Percentiles rank a stretch among this genome's conserved stretches.
Conservation (phyloP, 2,888 invertebrate genomes). For the Acleris laterana region DNA sequence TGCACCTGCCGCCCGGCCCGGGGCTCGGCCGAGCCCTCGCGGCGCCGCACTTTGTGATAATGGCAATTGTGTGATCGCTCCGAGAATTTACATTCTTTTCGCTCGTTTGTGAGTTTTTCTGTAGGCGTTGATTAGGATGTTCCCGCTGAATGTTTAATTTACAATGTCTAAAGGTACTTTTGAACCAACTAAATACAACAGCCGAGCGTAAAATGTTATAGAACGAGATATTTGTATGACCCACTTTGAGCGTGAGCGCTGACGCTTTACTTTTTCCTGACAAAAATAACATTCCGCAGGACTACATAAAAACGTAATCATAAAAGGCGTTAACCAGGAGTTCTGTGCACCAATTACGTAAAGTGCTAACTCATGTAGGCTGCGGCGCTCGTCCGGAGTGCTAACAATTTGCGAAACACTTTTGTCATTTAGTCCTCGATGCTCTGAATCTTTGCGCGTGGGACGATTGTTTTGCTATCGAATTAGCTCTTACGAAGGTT, state of each 20-base stretch:
- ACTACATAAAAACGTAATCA: slow-evolving; percentile 36
- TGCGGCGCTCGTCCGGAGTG: slow-evolving; percentile 52
- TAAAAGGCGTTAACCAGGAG: slow-evolving; percentile 39
- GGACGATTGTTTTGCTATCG: slow-evolving; percentile 13
- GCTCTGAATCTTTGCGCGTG: slow-evolving; percentile 21
- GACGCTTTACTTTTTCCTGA: slow-evolving; percentile 7
- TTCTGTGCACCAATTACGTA: slow-evolving; percentile 59
- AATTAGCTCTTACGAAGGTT: neutral
- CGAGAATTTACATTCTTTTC: slow-evolving; percentile 33
- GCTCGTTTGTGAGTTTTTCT: slow-evolving; percentile 16
- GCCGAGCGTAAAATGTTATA: no score
- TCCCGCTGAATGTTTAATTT: slow-evolving; percentile 17
- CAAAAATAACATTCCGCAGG: slow-evolving; percentile 20
- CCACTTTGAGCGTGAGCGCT: slow-evolving; percentile 10
- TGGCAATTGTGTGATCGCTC: slow-evolving; percentile 57
- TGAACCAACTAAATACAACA: no score
- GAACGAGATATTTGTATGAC: neutral
- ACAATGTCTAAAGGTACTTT: neutral
- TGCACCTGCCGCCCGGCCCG: slow-evolving; percentile 72
- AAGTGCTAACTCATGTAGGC: slow-evolving; percentile 70
- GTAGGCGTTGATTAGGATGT: slow-evolving; percentile 23
- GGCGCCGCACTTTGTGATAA: slow-evolving; percentile 62
- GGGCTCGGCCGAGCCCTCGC: slow-evolving; percentile 42
- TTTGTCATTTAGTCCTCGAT: slow-evolving; percentile 27
- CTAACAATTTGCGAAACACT: slow-evolving; percentile 44